Evolutionary conservation across 2,888 invertebrate genomes (phyloP).

Genomic region (Dorcus parallelipipedus): DNA sequence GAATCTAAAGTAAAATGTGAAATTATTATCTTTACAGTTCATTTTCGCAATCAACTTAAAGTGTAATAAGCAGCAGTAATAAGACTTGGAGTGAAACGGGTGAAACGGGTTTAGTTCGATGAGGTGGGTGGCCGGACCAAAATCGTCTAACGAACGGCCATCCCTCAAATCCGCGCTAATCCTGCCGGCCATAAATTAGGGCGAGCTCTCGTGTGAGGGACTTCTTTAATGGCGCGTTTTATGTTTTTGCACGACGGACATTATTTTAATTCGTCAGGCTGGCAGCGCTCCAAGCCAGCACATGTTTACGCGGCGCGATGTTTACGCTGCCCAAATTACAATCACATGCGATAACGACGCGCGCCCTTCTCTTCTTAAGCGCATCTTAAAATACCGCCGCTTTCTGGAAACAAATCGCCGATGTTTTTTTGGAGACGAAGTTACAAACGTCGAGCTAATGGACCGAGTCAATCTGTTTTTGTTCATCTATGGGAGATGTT

Average conservation of each 20-base stretch:
- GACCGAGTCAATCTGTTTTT: too few species aligned
- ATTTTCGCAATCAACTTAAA: background rate
- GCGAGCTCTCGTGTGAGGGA: constrained; percentile 47
- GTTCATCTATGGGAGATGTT: too few species aligned
- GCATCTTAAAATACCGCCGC: constrained; percentile 8
- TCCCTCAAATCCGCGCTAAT: constrained; percentile 17
- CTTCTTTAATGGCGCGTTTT: constrained; percentile 51
- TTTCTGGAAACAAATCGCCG: too few species aligned
- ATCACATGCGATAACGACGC: constrained; percentile 30
- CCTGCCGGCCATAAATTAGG: constrained; percentile 41
- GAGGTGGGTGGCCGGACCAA: constrained; percentile 12
- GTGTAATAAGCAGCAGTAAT: constrained; percentile 4
- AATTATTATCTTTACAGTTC: constrained; percentile 4
- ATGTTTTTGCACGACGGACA: constrained; percentile 51
- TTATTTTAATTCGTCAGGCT: constrained; percentile 50
- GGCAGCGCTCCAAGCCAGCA: constrained; percentile 42
- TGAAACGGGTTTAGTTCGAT: background rate
- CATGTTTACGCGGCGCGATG: constrained; percentile 34
- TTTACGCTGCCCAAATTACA: constrained; percentile 31
- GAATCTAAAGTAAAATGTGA: constrained; percentile 2
- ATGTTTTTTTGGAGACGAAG: too few species aligned
- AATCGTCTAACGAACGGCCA: constrained; percentile 3
- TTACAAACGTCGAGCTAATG: too few species aligned
- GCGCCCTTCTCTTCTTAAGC: constrained; percentile 9
- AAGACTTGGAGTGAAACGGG: too few species aligned